phyloP scores from a whole-genome alignment of 2,797 vertebrate species.

The Poecilia velifera region DNA sequence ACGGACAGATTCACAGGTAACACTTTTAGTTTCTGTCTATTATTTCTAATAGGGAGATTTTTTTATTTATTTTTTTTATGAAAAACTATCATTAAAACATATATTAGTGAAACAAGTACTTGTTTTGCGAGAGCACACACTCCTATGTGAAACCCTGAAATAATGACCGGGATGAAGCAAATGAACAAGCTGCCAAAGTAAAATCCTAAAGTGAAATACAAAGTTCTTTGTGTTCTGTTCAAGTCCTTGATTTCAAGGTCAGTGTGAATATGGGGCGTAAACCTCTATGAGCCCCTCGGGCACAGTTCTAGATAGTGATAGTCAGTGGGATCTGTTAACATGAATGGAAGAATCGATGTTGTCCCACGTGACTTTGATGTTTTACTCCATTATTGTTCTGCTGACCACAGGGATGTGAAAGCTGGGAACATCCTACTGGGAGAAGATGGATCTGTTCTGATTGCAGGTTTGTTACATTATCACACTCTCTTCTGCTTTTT shows the following conservation, averaged over 20 bases:
- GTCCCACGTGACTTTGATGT: conserved; percentile 53
- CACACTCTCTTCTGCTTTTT: background rate
- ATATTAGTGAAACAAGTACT: background rate
- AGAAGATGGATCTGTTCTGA: conserved; percentile 97
- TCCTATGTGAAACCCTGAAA: background rate
- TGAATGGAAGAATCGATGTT: conserved; percentile 71
- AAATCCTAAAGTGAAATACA: background rate
- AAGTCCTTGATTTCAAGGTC: conserved; percentile 66
- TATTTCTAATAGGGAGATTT: background rate
- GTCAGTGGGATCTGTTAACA: conserved; percentile 44
- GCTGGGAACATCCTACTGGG: conserved; percentile 98
- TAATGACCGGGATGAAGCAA: background rate
- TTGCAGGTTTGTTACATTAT: conserved; percentile 88
- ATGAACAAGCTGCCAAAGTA: background rate
- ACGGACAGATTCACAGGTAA: conserved; percentile 98
- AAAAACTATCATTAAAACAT: background rate
- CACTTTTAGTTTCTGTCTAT: background rate
- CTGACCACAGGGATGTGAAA: conserved; percentile 85
- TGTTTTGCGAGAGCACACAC: background rate
- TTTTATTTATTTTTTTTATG: background rate
- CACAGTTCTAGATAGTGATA: conserved; percentile 56
- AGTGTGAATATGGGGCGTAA: conserved; percentile 20
- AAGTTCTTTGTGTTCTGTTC: conserved; percentile 13
- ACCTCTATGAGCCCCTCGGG: conserved; percentile 45
- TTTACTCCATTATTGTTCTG: conserved; percentile 64